Evolutionary conservation across 2,113 vertebrate genomes (phyloP), one percentile per base, ranked within the genome.

Genomic region (Pteropus alecto): DNA sequence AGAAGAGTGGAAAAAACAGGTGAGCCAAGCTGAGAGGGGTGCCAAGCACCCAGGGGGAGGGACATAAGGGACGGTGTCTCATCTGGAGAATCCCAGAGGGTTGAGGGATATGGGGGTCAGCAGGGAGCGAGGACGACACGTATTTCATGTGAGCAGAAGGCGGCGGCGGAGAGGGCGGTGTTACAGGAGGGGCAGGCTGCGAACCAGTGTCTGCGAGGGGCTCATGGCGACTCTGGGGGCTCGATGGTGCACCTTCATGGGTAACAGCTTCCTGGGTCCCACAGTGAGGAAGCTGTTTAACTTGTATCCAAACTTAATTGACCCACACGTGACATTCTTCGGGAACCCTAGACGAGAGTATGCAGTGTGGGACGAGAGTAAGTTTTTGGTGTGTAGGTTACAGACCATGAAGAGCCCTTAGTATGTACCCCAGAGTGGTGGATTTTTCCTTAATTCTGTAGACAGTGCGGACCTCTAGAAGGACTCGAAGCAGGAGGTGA

Each of bases 21-120:
- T 58, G 38, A 97, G 71, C 60, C 35, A 26, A 87, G 43, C 19
- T 43, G 58, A 43, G 81, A 94, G 56, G 35, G 22, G 8, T 51
- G 87, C n/a, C 14, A 10, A 63, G 63, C 18, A 14, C 7, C 4
- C 4, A 0, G 0, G 30, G 73, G n/a, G 24, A 11, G 63, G 56
- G 19, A 2, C 58, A 4, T 0, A 21, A 41, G 51, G 56, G 54
- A 35, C 24, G 10, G n/a, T 1, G 15, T 61, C 26, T 0, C 5
- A 0, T 26, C 4, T 12, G 12, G 43, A 46, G 38, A 74, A 38
- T 14, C 48, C 35, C 26, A 8, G 30, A 28, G 67, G 38, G 51
- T 18, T 22, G 33, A 73, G 54, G 5, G 22, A 30, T 43, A 3
- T 26, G 3, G 12, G 35, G 24, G 30, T 11, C 9, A n/a, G 35